These are phyloP conservation scores for Chiloscyllium punctatum DNA, from an alignment of 2,797 vertebrate species.

Conservation along the genomic window DNA sequence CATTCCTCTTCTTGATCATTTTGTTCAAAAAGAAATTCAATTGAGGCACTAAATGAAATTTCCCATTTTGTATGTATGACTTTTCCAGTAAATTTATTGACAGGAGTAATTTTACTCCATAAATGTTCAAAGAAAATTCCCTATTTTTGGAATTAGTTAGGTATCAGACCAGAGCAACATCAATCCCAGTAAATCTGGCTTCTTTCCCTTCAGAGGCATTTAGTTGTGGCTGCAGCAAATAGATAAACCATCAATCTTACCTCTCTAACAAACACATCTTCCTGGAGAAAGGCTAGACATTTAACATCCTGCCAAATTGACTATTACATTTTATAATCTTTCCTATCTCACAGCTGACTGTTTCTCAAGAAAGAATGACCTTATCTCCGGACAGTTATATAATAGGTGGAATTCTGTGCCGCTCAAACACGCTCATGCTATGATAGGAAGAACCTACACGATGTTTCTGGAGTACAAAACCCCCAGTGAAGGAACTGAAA, in stretches of 20 bases:
- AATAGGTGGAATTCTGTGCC: background rate
- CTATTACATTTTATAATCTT: conserved; percentile 4
- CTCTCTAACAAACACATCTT: background rate
- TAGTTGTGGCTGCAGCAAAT: conserved; percentile 19
- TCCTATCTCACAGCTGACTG: background rate
- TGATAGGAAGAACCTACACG: background rate
- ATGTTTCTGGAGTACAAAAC: background rate
- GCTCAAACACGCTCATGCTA: background rate
- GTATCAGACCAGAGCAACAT: background rate
- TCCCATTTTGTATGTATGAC: background rate
- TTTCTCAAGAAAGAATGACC: conserved; percentile 6
- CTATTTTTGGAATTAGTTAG: background rate
- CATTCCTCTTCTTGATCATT: background rate
- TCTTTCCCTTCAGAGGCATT: background rate
- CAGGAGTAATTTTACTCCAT: background rate
- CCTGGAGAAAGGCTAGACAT: background rate
- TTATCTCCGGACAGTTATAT: background rate
- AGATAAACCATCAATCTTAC: conserved; percentile 14
- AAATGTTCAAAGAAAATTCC: background rate
- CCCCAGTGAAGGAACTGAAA: background rate
- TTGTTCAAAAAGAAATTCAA: background rate
- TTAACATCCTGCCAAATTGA: conserved; percentile 12
- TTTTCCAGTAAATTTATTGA: background rate
- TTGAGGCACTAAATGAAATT: background rate
- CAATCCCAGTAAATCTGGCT: background rate